These are phyloP conservation scores for Formicarius rufipectus DNA, from an alignment of 2,113 vertebrate species.

Conservation along the genomic window DNA sequence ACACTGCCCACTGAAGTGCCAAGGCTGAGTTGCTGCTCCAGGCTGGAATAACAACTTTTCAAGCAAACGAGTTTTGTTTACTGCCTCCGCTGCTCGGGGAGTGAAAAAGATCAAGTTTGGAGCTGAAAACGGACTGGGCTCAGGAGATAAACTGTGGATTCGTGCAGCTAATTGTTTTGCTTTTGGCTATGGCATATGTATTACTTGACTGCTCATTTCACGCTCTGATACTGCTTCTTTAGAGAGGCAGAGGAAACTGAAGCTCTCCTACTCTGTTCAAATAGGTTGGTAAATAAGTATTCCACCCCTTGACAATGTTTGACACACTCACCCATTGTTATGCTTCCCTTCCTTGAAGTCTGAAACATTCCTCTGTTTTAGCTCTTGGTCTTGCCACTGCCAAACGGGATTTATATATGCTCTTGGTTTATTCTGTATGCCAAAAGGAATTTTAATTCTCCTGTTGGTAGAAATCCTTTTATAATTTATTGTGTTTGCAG, in stretches of 20 bases:
- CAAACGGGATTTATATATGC: background rate
- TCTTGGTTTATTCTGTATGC: background rate
- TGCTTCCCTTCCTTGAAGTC: background rate
- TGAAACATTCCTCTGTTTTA: background rate
- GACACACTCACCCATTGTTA: background rate
- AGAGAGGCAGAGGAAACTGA: conserved; percentile 24
- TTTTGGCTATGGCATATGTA: conserved; percentile 48
- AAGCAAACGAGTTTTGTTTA: conserved; percentile 37
- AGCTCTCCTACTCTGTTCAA: background rate
- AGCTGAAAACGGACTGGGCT: background rate
- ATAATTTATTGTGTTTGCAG: background rate
- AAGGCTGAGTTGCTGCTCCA: background rate
- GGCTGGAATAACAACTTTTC: background rate
- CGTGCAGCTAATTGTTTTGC: conserved; percentile 31
- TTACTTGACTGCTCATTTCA: conserved; percentile 64
- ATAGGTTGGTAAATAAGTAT: conserved; percentile 23
- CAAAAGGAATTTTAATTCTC: background rate
- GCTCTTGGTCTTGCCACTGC: background rate
- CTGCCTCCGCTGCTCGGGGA: background rate
- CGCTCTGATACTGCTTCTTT: conserved; percentile 31
- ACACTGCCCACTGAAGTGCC: background rate
- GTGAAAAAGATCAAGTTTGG: conserved; percentile 1
- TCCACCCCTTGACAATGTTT: background rate
- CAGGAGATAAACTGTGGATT: conserved; percentile 26
- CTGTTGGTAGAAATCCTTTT: background rate